Percentiles rank a stretch among this genome's conserved stretches.
Evolutionary conservation across 2,113 vertebrate species (phyloP).

Genomic region (Lanius collurio): DNA sequence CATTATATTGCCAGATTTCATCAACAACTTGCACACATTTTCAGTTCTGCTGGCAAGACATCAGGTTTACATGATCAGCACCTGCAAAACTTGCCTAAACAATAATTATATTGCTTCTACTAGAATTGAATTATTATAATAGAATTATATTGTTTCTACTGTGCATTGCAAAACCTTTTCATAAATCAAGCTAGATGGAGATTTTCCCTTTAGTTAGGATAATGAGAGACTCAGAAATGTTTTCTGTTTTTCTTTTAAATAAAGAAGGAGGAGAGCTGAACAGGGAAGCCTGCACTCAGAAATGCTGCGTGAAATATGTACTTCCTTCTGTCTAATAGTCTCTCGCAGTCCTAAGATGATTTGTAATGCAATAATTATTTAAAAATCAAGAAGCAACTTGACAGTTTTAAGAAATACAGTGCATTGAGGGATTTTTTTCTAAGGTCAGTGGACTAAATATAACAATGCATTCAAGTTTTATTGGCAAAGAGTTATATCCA

Average conservation of each 20-base stretch:
- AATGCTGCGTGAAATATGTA: neutral
- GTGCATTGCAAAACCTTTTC: neutral
- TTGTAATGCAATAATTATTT: neutral
- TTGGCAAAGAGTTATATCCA: neutral
- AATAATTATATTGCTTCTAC: neutral
- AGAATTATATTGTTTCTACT: neutral
- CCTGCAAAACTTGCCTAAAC: neutral
- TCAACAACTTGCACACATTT: neutral
- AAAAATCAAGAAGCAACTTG: neutral
- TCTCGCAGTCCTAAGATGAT: neutral
- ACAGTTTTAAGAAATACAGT: neutral
- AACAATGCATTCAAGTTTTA: neutral
- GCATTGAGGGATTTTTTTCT: neutral
- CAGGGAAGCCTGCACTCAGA: neutral
- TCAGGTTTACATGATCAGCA: neutral
- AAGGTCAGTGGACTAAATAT: neutral
- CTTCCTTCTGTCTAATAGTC: neutral
- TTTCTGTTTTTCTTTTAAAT: neutral
- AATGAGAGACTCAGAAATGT: neutral
- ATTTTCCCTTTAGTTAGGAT: neutral
- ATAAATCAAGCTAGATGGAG: neutral
- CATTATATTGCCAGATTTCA: neutral
- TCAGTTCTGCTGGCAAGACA: neutral
- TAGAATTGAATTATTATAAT: neutral
- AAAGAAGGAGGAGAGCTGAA: neutral